Evolutionary conservation across 1,140 invertebrate species (phyloP).

Genomic region (Hylaeus volcanicus): DNA sequence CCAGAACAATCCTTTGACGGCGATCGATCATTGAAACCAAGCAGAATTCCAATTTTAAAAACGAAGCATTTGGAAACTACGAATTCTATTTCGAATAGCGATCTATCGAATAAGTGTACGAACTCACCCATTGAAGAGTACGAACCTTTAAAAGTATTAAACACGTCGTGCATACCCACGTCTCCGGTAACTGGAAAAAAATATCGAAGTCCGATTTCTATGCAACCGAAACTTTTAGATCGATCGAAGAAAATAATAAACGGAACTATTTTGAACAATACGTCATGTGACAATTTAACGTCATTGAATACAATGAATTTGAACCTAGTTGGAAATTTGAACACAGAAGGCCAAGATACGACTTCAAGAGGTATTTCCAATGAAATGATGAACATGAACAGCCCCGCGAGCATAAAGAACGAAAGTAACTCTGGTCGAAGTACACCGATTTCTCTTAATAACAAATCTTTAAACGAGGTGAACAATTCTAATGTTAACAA

Average conservation of each 20-base stretch:
- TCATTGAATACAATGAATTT: conserved; percentile 4
- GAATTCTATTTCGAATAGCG: conserved; percentile 63
- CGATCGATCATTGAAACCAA: conserved; percentile 70
- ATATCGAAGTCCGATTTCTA: conserved; percentile 72
- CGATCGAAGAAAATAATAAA: conserved; percentile 64
- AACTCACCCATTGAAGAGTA: conserved; percentile 62
- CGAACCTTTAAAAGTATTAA: conserved; percentile 60
- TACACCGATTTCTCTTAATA: conserved; percentile 57
- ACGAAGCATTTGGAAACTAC: conserved; percentile 66
- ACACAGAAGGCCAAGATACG: conserved; percentile 10
- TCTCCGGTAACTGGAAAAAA: conserved; percentile 76
- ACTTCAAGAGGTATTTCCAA: not conserved
- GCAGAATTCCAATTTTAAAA: conserved; percentile 72
- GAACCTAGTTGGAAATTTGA: not conserved
- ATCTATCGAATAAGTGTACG: conserved; percentile 64
- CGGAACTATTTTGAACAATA: conserved; percentile 55
- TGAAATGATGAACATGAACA: conserved; percentile 12
- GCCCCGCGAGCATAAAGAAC: conserved; percentile 47
- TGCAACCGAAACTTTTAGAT: conserved; percentile 64
- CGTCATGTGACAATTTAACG: conserved; percentile 38
- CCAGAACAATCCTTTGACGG: conserved; percentile 47
- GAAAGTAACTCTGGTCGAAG: conserved; percentile 60
- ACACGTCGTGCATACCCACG: conserved; percentile 67
- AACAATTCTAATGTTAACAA: conserved; percentile 46
- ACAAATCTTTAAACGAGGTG: conserved; percentile 35